A percentile compares a stretch with the other conserved stretches of the same genome.
phyloP scores from a whole-genome alignment of 2,888 invertebrate species.

The Heliconius charithonia region DNA sequence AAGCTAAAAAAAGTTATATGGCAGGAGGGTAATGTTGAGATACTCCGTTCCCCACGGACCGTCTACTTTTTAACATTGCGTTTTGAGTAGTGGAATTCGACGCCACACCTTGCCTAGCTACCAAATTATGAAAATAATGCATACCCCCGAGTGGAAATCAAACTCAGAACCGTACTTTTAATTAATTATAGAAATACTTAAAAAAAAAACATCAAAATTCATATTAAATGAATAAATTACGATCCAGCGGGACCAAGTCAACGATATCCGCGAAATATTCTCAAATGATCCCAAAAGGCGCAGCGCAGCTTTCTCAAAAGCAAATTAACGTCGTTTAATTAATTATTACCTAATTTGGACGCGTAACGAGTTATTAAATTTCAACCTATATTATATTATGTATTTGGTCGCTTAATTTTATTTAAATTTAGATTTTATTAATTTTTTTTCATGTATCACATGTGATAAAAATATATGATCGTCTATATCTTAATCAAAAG shows the following conservation, averaged over 20 bases:
- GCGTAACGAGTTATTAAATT: conserved; percentile 35
- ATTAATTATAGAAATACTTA: background rate
- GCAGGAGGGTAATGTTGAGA: background rate
- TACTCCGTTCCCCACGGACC: background rate
- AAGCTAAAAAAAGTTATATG: no score
- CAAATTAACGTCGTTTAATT: conserved; percentile 34
- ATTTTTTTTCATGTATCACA: background rate
- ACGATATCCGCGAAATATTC: conserved; percentile 23
- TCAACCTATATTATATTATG: conserved; percentile 29
- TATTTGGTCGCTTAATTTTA: conserved; percentile 24
- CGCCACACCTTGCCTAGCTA: background rate
- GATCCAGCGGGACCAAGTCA: background rate
- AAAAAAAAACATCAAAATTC: background rate
- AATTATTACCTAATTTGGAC: conserved; percentile 34
- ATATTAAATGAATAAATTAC: conserved; percentile 6
- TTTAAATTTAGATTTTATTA: background rate
- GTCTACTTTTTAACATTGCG: background rate
- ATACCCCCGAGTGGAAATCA: background rate
- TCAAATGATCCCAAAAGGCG: conserved; percentile 28
- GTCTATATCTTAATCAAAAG: no score
- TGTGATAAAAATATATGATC: background rate
- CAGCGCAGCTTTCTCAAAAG: conserved; percentile 32
- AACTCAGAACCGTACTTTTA: background rate
- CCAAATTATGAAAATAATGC: background rate
- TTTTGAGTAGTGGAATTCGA: background rate